Evolutionary conservation across 2,113 vertebrate species (phyloP).

Genomic region (Dipodomys merriami): DNA sequence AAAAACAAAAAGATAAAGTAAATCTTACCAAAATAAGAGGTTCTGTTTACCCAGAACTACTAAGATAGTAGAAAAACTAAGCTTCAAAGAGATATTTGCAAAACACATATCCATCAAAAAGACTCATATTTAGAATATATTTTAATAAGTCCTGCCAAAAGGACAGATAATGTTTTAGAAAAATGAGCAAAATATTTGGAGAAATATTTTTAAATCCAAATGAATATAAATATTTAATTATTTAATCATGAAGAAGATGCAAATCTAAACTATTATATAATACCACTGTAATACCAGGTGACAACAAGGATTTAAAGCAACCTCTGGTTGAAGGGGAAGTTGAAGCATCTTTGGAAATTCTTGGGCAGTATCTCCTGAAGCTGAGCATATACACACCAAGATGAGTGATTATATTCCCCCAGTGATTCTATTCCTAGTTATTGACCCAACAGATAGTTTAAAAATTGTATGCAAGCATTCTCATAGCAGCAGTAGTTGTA

Average conservation of each 20-base stretch:
- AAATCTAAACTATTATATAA: neutral
- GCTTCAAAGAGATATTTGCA: neutral
- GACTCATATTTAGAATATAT: constrained; percentile 30
- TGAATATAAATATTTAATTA: neutral
- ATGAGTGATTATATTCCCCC: too few relatives aligned
- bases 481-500: neutral
- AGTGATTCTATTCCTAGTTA: neutral
- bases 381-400: neutral
- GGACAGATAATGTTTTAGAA: neutral
- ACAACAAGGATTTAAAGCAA: neutral
- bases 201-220: neutral
- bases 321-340: neutral
- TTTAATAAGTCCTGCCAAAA: neutral
- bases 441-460: neutral
- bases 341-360: neutral
- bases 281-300: neutral
- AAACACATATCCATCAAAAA: neutral
- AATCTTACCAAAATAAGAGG: constrained; percentile 45
- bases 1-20: constrained; percentile 14
- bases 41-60: constrained; percentile 8
- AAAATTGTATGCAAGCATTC: neutral
- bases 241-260: neutral
- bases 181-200: constrained; percentile 17
- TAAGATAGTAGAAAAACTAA: constrained; percentile 21
- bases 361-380: neutral